Evolutionary conservation across 2,888 invertebrate species (phyloP).

Genomic region (Molanna angustata): DNA sequence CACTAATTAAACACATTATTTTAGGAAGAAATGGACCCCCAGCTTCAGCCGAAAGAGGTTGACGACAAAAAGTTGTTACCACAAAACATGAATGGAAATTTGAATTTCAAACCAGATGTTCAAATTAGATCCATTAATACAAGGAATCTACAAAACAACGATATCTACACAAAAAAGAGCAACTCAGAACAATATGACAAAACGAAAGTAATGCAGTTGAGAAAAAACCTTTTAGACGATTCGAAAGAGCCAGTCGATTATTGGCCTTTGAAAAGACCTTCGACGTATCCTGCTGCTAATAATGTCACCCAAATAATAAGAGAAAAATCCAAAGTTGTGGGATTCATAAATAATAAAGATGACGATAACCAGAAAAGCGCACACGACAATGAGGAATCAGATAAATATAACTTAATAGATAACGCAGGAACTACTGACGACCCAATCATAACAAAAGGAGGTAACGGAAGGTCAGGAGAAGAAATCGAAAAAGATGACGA

Average conservation of each 20-base stretch:
- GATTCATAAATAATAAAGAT: neutral
- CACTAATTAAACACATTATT: too few relatives aligned
- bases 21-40: too few relatives aligned
- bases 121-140: too few relatives aligned
- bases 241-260: too few relatives aligned
- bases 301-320: neutral
- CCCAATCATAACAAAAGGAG: neutral
- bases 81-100: too few relatives aligned
- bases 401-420: neutral
- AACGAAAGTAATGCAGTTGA: neutral
- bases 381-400: neutral
- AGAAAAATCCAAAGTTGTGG: neutral
- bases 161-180: constrained; percentile 7
- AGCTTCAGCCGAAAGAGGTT: too few relatives aligned
- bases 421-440: too few relatives aligned
- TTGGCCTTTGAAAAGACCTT: constrained; percentile 14
- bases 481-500: too few relatives aligned
- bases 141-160: neutral
- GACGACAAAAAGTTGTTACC: too few relatives aligned
- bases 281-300: constrained; percentile 11
- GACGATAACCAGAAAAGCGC: neutral
- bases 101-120: too few relatives aligned
- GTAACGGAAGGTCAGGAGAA: too few relatives aligned
- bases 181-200: constrained; percentile 8
- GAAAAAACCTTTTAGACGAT: neutral